These are phyloP conservation scores for Coptodon rendalli DNA, from an alignment of 2,113 vertebrate genomes.

Conservation along the genomic window DNA sequence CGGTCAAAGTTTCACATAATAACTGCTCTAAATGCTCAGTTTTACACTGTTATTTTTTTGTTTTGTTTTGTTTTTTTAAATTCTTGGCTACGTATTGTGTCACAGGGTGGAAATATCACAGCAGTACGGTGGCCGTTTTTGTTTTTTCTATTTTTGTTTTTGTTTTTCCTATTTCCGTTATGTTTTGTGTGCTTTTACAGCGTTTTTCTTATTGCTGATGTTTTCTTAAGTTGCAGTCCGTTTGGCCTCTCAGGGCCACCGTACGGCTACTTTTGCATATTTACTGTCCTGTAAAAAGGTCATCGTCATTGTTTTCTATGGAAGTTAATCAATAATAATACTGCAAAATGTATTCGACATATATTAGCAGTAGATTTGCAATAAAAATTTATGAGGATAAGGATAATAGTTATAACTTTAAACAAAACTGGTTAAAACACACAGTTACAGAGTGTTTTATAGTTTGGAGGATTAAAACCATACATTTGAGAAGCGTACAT, in stretches of 20 bases:
- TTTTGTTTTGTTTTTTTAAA: fast-evolving
- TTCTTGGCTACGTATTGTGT: background rate
- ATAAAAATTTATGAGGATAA: background rate
- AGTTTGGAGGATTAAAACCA: background rate
- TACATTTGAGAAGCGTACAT: background rate
- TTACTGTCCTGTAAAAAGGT: background rate
- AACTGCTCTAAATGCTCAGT: background rate
- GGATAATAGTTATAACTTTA: background rate
- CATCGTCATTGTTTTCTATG: background rate
- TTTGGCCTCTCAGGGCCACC: background rate
- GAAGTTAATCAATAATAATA: background rate
- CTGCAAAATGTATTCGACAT: background rate
- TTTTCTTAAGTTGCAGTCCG: background rate
- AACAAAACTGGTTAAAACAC: background rate
- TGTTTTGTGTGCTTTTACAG: background rate
- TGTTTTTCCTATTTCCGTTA: background rate
- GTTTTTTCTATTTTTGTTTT: background rate
- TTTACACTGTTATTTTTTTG: background rate
- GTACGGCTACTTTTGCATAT: background rate
- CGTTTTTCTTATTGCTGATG: fast-evolving
- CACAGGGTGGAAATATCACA: background rate
- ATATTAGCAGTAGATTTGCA: background rate
- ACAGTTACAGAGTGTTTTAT: background rate
- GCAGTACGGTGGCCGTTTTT: background rate
- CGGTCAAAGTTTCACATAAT: fast-evolving